Evolutionary conservation across 2,113 vertebrate species (phyloP), one percentile per base, ranked within the genome.

Genomic region (Cyanistes caeruleus): DNA sequence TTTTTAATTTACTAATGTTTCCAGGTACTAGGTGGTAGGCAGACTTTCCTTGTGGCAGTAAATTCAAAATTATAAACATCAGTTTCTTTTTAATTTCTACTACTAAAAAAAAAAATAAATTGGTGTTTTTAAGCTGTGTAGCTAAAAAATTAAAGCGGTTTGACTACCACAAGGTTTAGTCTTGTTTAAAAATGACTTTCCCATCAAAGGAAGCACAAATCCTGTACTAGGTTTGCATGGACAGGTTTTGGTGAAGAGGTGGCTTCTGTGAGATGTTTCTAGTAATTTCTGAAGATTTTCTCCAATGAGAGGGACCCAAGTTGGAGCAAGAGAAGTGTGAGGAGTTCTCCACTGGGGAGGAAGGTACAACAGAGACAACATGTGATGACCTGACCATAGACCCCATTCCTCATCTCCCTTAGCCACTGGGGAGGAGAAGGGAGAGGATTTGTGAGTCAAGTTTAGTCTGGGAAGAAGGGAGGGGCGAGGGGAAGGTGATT

Each of bases 31-130:
- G 43, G n/a, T 63, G 46, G 60, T 88, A 93, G 62, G 13, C 28
- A 80, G 43, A 48, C 37, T 72, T 74, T 81, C 35, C 43, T 52
- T 88, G 31, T 4, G 4, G 49, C 23, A 91, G 63, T 70, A 94
- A 95, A 91, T 90, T 69, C 87, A 43, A 93, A 85, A 92, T 76
- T 80, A 93, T 93, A 89, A 91, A 78, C 27, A 68, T 73, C 27
- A 49, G 46, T 28, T 67, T 10, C 59, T 15, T 77, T 96, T 95
- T 68, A 74, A 86, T 94, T 92, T 49, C 46, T 73, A 24, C 11
- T 72, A 6, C 53, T 43, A 43, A 77, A 76, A 37, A 81, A 87
- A 83, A 41, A 76, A 30, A 81, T 85, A 83, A 41, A 83, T 2
- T 24, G 31, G 8, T 62, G 33, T 70, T 79, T 60, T 64, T 18